Base-by-base conservation (phyloP, 2,888 invertebrate genomes). In the Aplocera efformata region DNA sequence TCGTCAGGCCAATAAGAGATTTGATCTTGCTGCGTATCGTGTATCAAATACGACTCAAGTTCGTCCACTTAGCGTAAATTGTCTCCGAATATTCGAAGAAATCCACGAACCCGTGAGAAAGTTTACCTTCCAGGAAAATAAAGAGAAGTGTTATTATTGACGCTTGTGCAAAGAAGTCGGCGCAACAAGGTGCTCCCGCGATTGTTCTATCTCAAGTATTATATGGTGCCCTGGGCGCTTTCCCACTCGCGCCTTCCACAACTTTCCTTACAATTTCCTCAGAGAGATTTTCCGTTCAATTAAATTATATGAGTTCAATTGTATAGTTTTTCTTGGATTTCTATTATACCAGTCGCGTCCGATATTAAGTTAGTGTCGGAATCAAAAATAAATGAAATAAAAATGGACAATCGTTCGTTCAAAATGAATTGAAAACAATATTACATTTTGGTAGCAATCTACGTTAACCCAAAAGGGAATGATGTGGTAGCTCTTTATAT, bases 401-500 rank as follows among this genome's bases (percentile, higher is more conserved):
- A 82, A 80, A 70, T 82, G 82, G 73, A 65, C 82, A 82, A 85
- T 83, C 67, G 78, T 71, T 67, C 77, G 84, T 80, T 74, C 70
- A 76, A 80, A 84, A 85, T 84, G 82, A 84, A 84, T 85, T 76
- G 82, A 84, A 83, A 85, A 85, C 85, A 85, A 82, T 83, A 81
- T 84, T 83, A 85, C 83, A 80, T 84, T 84, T 85, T 83, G 79
- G 82, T 79, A 79, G 78, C 85, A 84, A 88, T 86, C 83, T 83
- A 86, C 83, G 85, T 81, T 81, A 83, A 85, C 80, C 85, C 80
- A 72, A 84, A 86, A 80, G 82, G 85, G 86, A 85, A 88, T 88
- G 88, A 86, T 86, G 88, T 86, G 88, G 85, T 83, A 80, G 82
- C 85, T 85, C 85, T 88, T 85, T 88, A 85, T 84, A 86, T 86